These are phyloP conservation scores for Catharus ustulatus DNA, from an alignment of 2,797 vertebrate species.

Conservation along the genomic window DNA sequence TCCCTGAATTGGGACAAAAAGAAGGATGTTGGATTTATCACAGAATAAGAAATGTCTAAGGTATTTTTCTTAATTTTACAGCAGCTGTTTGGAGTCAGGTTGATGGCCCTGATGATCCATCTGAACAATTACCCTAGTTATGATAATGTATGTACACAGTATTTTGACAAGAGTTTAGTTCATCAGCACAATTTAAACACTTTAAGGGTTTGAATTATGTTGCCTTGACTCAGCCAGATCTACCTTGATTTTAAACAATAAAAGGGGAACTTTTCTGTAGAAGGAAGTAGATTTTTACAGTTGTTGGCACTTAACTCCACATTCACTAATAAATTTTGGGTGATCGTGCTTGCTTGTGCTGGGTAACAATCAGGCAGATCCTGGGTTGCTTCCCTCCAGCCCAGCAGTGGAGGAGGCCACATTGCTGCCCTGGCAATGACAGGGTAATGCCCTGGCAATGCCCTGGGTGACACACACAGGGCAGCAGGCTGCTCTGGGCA, in stretches of 20 bases:
- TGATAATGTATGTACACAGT: not conserved
- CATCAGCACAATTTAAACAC: not conserved
- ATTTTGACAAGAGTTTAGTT: not conserved
- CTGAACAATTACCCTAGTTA: not conserved
- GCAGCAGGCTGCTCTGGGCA: not conserved
- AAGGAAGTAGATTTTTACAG: not conserved
- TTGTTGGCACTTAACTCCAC: not conserved
- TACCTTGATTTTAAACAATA: not conserved
- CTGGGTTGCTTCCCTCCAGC: not conserved
- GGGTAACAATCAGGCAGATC: not conserved
- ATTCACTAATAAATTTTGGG: not conserved
- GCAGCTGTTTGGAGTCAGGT: not conserved
- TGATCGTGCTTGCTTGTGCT: fast-evolving
- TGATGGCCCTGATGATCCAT: not conserved
- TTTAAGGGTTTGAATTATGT: not conserved
- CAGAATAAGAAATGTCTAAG: not conserved
- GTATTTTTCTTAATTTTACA: not conserved
- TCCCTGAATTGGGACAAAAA: not conserved
- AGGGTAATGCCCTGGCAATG: not conserved
- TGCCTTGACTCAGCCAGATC: not conserved
- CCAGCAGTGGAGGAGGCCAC: not conserved
- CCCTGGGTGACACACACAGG: not conserved
- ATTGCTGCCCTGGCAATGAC: not conserved
- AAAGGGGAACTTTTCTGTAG: not conserved
- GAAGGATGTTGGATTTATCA: not conserved